Percentiles rank a stretch among this genome's conserved stretches.
Conservation (phyloP, 2,113 vertebrate species). For the Strix uralensis region DNA sequence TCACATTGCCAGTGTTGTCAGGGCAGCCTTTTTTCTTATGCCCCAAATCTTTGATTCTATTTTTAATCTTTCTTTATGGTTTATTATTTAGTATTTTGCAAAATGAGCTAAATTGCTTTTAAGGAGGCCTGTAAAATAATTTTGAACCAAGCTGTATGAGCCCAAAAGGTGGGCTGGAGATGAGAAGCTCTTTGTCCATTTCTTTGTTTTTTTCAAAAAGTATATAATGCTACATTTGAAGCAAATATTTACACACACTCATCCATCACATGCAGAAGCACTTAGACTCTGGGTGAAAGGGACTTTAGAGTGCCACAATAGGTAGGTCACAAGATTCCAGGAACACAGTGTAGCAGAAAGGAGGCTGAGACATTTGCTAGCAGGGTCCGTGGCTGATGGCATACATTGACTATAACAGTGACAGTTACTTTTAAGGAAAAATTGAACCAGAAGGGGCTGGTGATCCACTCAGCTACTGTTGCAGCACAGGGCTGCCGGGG, state of each 20-base stretch:
- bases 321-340: rapidly evolving
- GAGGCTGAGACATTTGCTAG: not conserved
- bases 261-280: not conserved
- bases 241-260: not conserved
- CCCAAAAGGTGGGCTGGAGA: not conserved
- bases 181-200: not conserved
- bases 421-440: not conserved
- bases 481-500: not conserved
- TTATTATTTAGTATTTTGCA: not conserved
- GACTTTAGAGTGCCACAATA: not conserved
- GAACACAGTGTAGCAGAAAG: rapidly evolving
- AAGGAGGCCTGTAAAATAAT: not conserved
- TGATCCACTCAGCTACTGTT: rapidly evolving
- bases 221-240: not conserved
- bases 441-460: not conserved
- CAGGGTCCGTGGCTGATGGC: not conserved
- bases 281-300: not conserved
- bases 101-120: not conserved
- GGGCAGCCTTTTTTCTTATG: not conserved
- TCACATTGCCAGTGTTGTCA: rapidly evolving
- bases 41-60: not conserved
- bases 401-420: not conserved
- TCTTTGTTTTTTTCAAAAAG: not conserved
- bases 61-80: not conserved
- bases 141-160: not conserved